phyloP scores from a whole-genome alignment of 2,888 invertebrate species.

The Pocota personata region DNA sequence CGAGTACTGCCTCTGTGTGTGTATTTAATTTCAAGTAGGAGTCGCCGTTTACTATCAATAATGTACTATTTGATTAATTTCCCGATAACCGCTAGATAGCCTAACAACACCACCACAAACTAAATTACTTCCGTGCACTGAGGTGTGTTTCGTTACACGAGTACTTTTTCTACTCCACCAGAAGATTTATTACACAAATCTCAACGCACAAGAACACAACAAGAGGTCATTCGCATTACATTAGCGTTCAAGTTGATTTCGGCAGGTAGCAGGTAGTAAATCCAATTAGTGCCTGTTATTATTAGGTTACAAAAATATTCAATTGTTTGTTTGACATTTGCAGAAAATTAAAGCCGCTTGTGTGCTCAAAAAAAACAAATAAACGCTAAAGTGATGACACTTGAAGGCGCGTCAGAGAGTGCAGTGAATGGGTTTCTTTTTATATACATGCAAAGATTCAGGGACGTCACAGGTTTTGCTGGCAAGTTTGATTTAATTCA shows the following conservation, averaged over 20 bases:
- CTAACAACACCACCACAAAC: background rate
- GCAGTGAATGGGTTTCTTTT: background rate
- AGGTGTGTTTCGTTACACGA: background rate
- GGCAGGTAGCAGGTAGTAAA: constrained; percentile 19
- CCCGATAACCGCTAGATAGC: background rate
- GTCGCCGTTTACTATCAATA: background rate
- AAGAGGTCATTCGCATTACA: constrained; percentile 11
- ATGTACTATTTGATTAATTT: background rate
- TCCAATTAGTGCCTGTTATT: constrained; percentile 26
- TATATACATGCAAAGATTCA: constrained; percentile 4
- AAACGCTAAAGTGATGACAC: background rate
- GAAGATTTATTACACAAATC: constrained; percentile 10
- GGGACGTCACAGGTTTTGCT: background rate
- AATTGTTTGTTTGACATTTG: constrained; percentile 21
- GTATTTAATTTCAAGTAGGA: background rate
- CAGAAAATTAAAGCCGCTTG: constrained; percentile 3
- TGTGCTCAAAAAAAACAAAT: background rate
- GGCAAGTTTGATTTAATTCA: background rate
- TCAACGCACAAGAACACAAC: background rate
- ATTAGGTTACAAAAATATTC: constrained; percentile 2
- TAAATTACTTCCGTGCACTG: constrained; percentile 10
- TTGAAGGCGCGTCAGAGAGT: background rate
- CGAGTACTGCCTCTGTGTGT: background rate
- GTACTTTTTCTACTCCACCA: background rate
- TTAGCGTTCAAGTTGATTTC: constrained; percentile 11